Evolutionary conservation across 1,140 invertebrate species (phyloP), one percentile per base, ranked within the genome.

Genomic region (Drosophila tsacasi): DNA sequence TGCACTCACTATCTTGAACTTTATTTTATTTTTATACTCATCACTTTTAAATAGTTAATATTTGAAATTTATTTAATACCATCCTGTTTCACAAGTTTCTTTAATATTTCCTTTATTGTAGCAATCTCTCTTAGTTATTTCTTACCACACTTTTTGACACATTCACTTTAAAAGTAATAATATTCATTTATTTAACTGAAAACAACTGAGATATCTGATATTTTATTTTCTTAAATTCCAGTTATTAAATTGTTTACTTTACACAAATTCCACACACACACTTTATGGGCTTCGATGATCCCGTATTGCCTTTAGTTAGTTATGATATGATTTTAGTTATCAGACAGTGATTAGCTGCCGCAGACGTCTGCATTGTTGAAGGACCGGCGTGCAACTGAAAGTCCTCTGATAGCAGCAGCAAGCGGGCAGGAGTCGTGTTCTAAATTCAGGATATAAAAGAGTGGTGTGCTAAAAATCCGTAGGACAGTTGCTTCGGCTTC

Each of bases 331-430:
- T 50, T 42, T 32, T 64, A 67, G 47, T 54, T 74, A 61, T 80
- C 60, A 62, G 35, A 52, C 23, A 19, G 9, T 46, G 62, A 32
- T 69, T 67, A 55, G 52, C 55, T 49, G 49, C 65, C 78, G 67
- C 58, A 42, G 35, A 65, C 82, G 85, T 90, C 79, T 65, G 81
- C 79, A 66, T 76, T 72, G 78, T 76, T 79, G 55, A 67, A 82
- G 59, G 75, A 83, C 85, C 85, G 85, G 85, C 79, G 81, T 79
- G 75, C 67, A 73, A 89, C 85, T 89, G 69, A 77, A 64, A 40
- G 50, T 32, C 39, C 37, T 30, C 35, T 62, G 50, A 50, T 42
- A 69, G 35, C 52, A 25, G 46, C 39, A 64, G 17, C 30, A 55
- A 60, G 27, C 17, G 21, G 54, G 19, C 54, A 47, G 17, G 30